These are phyloP conservation scores for Pholis gunnellus DNA, from an alignment of 2,113 vertebrate genomes.

Conservation along the genomic window DNA sequence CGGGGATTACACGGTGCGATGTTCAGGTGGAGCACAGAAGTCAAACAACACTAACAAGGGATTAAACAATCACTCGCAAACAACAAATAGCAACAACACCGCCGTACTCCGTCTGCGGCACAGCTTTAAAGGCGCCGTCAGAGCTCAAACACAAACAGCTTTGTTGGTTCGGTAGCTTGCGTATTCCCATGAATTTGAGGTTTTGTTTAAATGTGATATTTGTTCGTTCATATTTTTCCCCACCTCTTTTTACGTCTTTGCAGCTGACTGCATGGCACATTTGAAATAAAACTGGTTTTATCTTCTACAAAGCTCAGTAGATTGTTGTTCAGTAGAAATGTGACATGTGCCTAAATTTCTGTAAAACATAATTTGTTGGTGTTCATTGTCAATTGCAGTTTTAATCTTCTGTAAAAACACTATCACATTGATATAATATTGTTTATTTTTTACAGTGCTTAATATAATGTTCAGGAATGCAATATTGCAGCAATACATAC, in stretches of 20 bases:
- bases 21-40: constrained; percentile 12
- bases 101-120: background rate
- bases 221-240: background rate
- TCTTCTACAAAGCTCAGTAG: too few species aligned
- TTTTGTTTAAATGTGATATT: too few species aligned
- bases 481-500: too few species aligned
- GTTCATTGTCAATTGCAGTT: background rate
- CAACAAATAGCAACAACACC: background rate
- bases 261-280: background rate
- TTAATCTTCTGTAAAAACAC: background rate
- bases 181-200: too few species aligned
- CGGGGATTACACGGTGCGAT: constrained; percentile 2
- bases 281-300: background rate
- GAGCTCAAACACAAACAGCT: background rate
- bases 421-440: too few species aligned
- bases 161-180: too few species aligned
- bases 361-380: too few species aligned
- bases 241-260: background rate
- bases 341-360: too few species aligned
- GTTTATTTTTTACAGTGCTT: background rate
- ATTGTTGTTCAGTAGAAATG: too few species aligned
- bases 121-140: background rate
- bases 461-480: background rate
- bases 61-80: background rate
- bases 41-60: constrained; percentile 19